Evolutionary conservation across 1,140 invertebrate genomes (phyloP), one percentile per base, ranked within the genome.

Genomic region (Zophobas morio): DNA sequence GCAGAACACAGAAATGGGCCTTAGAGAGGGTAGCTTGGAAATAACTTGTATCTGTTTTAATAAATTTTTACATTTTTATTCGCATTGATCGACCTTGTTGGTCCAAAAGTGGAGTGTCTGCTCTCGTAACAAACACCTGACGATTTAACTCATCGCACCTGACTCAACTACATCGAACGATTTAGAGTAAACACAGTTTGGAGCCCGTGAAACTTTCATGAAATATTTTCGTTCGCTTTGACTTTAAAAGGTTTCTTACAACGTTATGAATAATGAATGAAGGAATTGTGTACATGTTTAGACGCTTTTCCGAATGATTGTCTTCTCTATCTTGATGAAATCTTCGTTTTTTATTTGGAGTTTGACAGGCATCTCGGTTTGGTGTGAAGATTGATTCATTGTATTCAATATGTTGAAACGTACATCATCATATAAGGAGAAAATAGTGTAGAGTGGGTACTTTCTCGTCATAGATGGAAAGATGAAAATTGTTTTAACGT

Each of bases 1-100:
- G 84, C 66, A 73, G 82, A 5, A 85, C 87, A 5, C 90, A 92
- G 81, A 86, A 88, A 83, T 91, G 90, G 90, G 82, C 81, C 42
- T 83, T 90, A 6, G 87, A 90, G 80, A 57, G 83, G 1, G 83
- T 90, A 54, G 70, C 85, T 54, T 90, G 89, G 90, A 90, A 88
- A 81, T 88, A 76, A 85, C 36, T 34, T 70, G 3, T 46, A 8
- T 46, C 6, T 57, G 4, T 57, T 33, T n/a, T 57, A 63, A 63
- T 56, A 20, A 56, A 46, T 46, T 46, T 56, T 56, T 5, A 32
- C n/a, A 33, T 36, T 20, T 20, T 20, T 20, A 20, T 20, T 20
- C 20, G 20, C 20, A 76, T 60, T 57, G 46, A 76, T 76, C 74
- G 74, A 53, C 74, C 74, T 76, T 76, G 57, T 40, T 51, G 66